Evolutionary conservation across 1,140 invertebrate species (phyloP), one percentile per base, ranked within the genome.

Genomic region (Zaprionus vittiger): DNA sequence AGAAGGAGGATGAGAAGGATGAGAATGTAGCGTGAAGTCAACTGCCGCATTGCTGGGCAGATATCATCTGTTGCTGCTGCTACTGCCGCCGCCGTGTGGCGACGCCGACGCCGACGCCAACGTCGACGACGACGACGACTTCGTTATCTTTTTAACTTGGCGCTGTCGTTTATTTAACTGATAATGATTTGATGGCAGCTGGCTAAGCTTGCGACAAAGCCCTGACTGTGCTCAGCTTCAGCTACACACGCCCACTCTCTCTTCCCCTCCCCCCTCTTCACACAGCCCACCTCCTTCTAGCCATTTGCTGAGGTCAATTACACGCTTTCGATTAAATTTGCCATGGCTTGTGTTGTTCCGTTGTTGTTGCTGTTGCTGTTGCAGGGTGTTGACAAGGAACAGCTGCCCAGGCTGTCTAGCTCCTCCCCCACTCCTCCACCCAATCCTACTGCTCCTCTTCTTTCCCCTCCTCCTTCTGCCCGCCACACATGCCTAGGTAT

Each of bases 261-360:
- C 12, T 1, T 6, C 62, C n/a, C 14, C 37, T 9, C 24, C 38
- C 52, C 24, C 17, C 7, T n/a, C 24, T 22, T 26, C 12, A 55
- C 14, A 14, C 31, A 15, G 41, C 24, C 47, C 52, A n/a, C 38
- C 69, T 62, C 62, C 70, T 63, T 76, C 77, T 70, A 26, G 85
- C 81, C 84, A 90, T 90, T 89, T 89, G 80, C 84, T 89, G 84
- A 89, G 84, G 84, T 89, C 84, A 89, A 89, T 89, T 89, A 89
- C 84, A 90, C 84, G 84, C 84, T 89, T 89, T 89, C 84, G 84
- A 89, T 89, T 89, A 89, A 89, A 89, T 89, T 89, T 87, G 86
- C 84, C 74, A 90, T 70, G 81, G 81, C 76, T 68, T 65, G 49
- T 61, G 69, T 41, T 73, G 47, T 26, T 63, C 73, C 64, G 61